Evolutionary conservation across 2,113 vertebrate genomes (phyloP).

Genomic region (Scortum barcoo): DNA sequence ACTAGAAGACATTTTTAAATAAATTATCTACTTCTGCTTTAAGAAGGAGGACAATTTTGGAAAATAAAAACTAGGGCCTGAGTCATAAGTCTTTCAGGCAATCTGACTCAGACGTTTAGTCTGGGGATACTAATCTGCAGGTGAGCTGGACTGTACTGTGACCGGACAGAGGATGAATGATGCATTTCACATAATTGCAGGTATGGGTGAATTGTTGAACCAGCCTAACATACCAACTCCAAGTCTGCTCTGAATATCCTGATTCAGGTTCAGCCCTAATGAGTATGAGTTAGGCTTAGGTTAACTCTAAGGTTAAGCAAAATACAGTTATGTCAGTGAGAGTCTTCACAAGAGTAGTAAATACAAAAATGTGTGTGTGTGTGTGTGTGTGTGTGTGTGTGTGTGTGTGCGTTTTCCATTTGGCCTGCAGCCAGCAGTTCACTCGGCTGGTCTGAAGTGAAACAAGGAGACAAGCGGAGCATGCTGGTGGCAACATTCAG

Average conservation of each 20-base stretch:
- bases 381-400: conserved; percentile 47
- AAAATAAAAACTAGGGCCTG: too few relatives aligned
- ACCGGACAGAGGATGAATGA: neutral
- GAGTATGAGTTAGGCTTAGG: neutral
- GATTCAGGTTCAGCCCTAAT: neutral
- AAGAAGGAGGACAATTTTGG: too few relatives aligned
- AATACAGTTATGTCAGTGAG: neutral
- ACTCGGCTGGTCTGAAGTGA: conserved; percentile 59
- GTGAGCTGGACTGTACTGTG: too few relatives aligned
- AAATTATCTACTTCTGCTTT: too few relatives aligned
- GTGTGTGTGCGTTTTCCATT: conserved; percentile 50
- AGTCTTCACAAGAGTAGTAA: conserved; percentile 4
- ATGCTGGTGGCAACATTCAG: conserved; percentile 61
- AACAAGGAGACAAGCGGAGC: conserved; percentile 62
- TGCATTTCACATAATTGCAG: neutral
- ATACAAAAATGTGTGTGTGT: conserved; percentile 31
- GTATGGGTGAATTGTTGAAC: neutral
- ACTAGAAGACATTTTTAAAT: too few relatives aligned
- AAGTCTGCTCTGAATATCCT: neutral
- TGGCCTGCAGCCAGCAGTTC: conserved; percentile 61
- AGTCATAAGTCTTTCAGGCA: too few relatives aligned
- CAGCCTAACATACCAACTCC: neutral
- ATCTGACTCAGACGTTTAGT: too few relatives aligned
- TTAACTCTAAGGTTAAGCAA: neutral
- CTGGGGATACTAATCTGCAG: too few relatives aligned